Percentiles rank a stretch among this genome's conserved stretches.
Evolutionary conservation across 2,888 invertebrate species (phyloP).

Genomic region (Hirtodrosophila cameraria): DNA sequence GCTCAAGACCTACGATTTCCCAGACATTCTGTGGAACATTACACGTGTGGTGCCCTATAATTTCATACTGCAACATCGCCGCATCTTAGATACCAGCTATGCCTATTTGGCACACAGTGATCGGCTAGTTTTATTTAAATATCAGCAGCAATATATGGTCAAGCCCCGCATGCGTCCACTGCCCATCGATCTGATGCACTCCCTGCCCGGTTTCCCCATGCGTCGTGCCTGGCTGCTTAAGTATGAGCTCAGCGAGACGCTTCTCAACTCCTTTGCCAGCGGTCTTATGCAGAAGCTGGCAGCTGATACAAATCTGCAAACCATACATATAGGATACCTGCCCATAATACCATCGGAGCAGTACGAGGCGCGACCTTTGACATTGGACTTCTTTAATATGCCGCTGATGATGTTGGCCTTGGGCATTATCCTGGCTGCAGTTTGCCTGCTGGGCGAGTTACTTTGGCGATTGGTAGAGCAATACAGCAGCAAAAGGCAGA

Average conservation of each 20-base stretch:
- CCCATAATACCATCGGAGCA: constrained; percentile 40
- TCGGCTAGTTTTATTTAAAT: constrained; percentile 44
- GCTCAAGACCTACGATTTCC: constrained; percentile 33
- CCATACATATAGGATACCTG: constrained; percentile 48
- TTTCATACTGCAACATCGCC: constrained; percentile 47
- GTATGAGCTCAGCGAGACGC: constrained; percentile 54
- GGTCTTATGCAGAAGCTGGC: constrained; percentile 58
- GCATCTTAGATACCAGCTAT: constrained; percentile 47
- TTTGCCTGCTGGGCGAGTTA: constrained; percentile 33
- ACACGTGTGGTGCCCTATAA: constrained; percentile 44
- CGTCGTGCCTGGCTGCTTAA: constrained; percentile 55
- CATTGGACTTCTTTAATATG: constrained; percentile 52
- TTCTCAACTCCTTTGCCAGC: constrained; percentile 55
- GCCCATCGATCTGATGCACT: constrained; percentile 50
- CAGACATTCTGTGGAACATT: constrained; percentile 51
- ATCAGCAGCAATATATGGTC: constrained; percentile 52
- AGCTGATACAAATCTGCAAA: constrained; percentile 42
- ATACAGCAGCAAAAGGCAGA: background rate
- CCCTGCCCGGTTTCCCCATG: constrained; percentile 62
- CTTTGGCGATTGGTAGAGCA: background rate
- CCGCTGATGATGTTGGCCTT: constrained; percentile 24
- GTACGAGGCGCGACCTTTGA: constrained; percentile 32
- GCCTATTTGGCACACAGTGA: constrained; percentile 52
- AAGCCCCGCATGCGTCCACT: constrained; percentile 54
- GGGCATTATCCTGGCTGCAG: constrained; percentile 15